Conservation (phyloP, 2,888 invertebrate species). For the Stenodema calcarata region DNA sequence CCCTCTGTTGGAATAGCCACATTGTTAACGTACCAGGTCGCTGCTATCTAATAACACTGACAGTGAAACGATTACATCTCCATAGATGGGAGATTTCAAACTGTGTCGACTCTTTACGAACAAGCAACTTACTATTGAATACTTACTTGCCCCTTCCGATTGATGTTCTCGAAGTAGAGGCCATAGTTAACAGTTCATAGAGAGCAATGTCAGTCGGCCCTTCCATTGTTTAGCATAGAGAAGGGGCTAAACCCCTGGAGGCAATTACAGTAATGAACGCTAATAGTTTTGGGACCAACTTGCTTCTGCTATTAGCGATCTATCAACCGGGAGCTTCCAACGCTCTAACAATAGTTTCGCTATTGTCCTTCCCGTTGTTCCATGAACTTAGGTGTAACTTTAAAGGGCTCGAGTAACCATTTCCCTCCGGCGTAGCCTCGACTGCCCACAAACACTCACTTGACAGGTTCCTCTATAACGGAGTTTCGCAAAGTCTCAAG, state of each 20-base stretch:
- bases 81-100: too few species aligned
- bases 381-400: slow-evolving; percentile 4
- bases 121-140: not conserved
- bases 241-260: slow-evolving; percentile 15
- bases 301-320: slow-evolving; percentile 37
- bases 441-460: slow-evolving; percentile 5
- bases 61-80: too few species aligned
- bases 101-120: too few species aligned
- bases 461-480: not conserved
- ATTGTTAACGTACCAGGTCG: too few species aligned
- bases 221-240: not conserved
- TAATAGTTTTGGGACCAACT: slow-evolving; percentile 35
- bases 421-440: not conserved
- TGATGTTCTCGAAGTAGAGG: not conserved
- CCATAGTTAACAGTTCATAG: not conserved
- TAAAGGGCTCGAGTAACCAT: not conserved
- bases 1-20: too few species aligned
- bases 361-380: slow-evolving; percentile 26
- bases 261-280: slow-evolving; percentile 46
- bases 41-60: too few species aligned
- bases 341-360: slow-evolving; percentile 37
- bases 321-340: slow-evolving; percentile 24
- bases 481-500: not conserved
- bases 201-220: not conserved
- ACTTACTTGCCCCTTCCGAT: too few species aligned